A percentile compares a stretch with the other conserved stretches of the same genome.
Evolutionary conservation across 1,140 invertebrate species (phyloP).

Genomic region (Heliothis subflexa): DNA sequence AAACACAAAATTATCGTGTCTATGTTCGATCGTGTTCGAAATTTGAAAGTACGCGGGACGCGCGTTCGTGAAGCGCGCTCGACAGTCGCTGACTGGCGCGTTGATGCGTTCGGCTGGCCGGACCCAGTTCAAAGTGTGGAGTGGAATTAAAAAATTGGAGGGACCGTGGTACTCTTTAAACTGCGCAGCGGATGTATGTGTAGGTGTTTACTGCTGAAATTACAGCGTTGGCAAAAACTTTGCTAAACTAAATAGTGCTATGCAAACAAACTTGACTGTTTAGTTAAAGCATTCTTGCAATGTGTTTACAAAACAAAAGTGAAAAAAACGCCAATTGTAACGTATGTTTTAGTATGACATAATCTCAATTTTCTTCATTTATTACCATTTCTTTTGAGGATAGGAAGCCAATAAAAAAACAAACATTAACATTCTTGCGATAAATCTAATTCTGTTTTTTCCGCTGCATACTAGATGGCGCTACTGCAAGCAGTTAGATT

Average conservation of each 20-base stretch:
- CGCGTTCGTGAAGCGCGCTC: slow-evolving; percentile 56
- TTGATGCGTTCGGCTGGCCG: background rate
- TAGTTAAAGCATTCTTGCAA: background rate
- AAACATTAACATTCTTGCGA: no score
- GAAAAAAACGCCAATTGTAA: background rate
- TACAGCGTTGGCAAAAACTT: slow-evolving; percentile 43
- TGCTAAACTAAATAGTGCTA: background rate
- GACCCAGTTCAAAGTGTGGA: slow-evolving; percentile 19
- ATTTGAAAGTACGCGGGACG: slow-evolving; percentile 53
- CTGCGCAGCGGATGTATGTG: slow-evolving; percentile 46
- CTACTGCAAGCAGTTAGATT: background rate
- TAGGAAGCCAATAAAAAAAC: no score
- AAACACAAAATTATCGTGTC: slow-evolving; percentile 53
- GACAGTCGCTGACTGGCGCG: slow-evolving; percentile 58
- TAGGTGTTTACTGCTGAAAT: slow-evolving; percentile 50
- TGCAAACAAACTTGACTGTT: slow-evolving; percentile 5
- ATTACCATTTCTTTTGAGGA: no score
- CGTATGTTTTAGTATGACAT: no score
- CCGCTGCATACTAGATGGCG: slow-evolving; percentile 52
- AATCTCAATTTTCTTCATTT: no score
- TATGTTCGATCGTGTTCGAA: slow-evolving; percentile 57
- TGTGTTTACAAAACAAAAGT: background rate
- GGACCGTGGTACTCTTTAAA: slow-evolving; percentile 48
- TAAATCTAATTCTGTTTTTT: background rate
- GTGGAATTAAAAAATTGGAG: slow-evolving; percentile 57